Evolutionary conservation across 2,113 vertebrate species (phyloP).

Genomic region (Daboia siamensis): DNA sequence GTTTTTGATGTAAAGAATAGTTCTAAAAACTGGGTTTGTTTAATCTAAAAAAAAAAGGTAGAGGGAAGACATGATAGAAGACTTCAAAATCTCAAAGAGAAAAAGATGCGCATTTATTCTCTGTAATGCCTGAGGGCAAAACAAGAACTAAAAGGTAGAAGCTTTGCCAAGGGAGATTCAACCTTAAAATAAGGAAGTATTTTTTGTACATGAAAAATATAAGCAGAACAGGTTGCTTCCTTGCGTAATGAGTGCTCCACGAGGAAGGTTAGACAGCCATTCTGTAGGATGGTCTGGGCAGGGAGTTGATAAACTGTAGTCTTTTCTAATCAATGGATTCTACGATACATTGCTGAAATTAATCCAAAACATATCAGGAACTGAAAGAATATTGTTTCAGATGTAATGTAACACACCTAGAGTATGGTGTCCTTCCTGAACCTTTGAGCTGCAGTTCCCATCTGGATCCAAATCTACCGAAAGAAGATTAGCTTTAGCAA

Average conservation of each 20-base stretch:
- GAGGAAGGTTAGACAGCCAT: background rate
- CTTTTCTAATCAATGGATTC: background rate
- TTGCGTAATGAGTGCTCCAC: background rate
- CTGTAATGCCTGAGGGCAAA: background rate
- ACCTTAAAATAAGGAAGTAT: background rate
- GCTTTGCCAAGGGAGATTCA: background rate
- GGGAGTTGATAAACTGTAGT: background rate
- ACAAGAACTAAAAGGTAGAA: background rate
- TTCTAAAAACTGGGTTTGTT: background rate
- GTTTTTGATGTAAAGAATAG: background rate
- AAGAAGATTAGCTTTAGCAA: slow-evolving; percentile 14
- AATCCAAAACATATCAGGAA: background rate
- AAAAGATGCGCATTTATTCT: background rate
- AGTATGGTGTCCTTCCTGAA: slow-evolving; percentile 83
- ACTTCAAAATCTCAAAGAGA: background rate
- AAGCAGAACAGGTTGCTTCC: background rate
- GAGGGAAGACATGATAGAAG: background rate
- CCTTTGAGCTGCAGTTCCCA: slow-evolving; percentile 85
- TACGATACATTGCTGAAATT: background rate
- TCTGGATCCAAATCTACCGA: slow-evolving; percentile 71
- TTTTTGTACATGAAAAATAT: background rate
- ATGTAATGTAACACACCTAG: slow-evolving; percentile 59
- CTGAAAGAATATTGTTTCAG: background rate
- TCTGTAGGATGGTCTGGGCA: background rate
- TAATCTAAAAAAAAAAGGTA: background rate